Evolutionary conservation across 2,113 vertebrate genomes (phyloP), one percentile per base, ranked within the genome.

Genomic region (Neolamprologus ventralis): DNA sequence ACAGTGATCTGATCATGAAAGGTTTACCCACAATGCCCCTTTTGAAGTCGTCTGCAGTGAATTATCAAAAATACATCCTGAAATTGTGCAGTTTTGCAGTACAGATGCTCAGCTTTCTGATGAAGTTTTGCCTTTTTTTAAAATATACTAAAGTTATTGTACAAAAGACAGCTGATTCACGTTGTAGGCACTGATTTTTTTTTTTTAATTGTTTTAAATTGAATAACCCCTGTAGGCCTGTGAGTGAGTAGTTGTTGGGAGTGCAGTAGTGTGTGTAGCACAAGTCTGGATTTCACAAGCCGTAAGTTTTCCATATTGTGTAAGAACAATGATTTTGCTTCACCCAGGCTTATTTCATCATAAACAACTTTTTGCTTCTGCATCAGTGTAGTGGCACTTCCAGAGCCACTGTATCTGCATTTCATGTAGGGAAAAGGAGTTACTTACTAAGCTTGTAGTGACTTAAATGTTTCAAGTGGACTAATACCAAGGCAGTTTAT

Each of bases 81-180:
- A 45, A 45, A 47, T 47, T 73, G 40, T 47, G 21, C 40, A 28
- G 13, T 73, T 26, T 45, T 73, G 33, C 60, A 65, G 33, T 65
- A 37, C 60, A 65, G 60, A 2, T 37, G 33, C 1, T 65, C 60
- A 37, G 19, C 10, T 65, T 37, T 37, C 33, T 65, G 33, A 65
- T 21, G 33, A 65, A 0, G 31, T 37, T 5, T 37, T 35, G 31
- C 58, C 4, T 63, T 47, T 26, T 42, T 45, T 45, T 1, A 0
- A 23, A 42, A 71, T 42, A 42, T 42, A 42, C n/a, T 73, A 3
- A 75, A 75, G 21, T 75, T 75, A 75, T 19, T 47, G 42, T 75
- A 28, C 16, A 49, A 47, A 26, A 45, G 14, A 73, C 21, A 26
- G 13, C 68, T 10, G 40, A 19, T 7, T 75, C 9, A 75, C 0